These are phyloP conservation scores for Nibea albiflora DNA, from an alignment of 2,113 vertebrate species.

Conservation along the genomic window DNA sequence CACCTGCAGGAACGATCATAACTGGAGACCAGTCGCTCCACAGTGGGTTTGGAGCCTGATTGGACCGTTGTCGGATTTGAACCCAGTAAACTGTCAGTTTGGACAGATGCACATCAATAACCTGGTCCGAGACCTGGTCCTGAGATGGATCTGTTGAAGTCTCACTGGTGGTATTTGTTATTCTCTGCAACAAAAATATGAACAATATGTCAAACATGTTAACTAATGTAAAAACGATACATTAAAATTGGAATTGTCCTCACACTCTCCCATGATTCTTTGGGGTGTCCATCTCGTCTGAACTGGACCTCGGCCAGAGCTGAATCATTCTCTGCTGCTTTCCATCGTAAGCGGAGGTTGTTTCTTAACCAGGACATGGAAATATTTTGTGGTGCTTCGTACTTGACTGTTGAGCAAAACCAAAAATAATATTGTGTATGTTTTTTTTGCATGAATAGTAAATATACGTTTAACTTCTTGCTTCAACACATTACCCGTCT, in stretches of 20 bases:
- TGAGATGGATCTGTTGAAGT: neutral
- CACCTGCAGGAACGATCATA: constrained; percentile 72
- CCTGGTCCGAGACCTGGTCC: constrained; percentile 43
- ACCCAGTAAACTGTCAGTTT: constrained; percentile 55
- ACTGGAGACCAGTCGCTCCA: constrained; percentile 78
- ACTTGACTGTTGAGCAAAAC: constrained; percentile 73
- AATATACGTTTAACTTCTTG: no score
- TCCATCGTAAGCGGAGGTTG: constrained; percentile 67
- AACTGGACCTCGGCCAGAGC: constrained; percentile 66
- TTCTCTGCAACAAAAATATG: constrained; percentile 36
- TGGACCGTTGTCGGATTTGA: constrained; percentile 67
- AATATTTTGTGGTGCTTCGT: constrained; percentile 63
- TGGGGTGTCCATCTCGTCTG: neutral
- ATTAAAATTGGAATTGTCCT: neutral
- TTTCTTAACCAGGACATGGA: constrained; percentile 53
- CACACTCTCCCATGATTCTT: constrained; percentile 62
- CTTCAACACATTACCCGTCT: constrained; percentile 67
- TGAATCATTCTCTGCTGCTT: neutral
- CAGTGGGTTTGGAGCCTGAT: constrained; percentile 12
- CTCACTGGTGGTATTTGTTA: neutral
- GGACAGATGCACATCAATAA: constrained; percentile 47
- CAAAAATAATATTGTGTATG: neutral
- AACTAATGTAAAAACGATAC: neutral
- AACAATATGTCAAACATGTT: neutral
- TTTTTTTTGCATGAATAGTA: neutral